Evolutionary conservation across 2,888 invertebrate species (phyloP).

Genomic region (Leptinotarsa rubiginosa): DNA sequence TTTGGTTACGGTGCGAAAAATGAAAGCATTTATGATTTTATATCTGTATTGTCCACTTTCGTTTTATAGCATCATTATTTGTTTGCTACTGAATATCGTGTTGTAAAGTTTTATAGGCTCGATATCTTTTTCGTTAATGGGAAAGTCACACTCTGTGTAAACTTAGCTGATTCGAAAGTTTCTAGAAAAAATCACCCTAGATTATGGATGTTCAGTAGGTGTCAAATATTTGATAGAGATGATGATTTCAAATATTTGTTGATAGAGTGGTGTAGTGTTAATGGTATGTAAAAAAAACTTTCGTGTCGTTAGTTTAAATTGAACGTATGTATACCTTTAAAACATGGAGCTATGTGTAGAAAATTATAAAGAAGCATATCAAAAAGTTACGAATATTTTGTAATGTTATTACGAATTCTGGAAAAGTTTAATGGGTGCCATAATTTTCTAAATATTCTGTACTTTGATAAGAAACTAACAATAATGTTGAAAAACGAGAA

Average conservation of each 20-base stretch:
- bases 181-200: slow-evolving; percentile 7
- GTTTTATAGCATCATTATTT: slow-evolving; percentile 59
- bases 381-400: too few species aligned
- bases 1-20: slow-evolving; percentile 19
- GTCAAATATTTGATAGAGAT: not conserved
- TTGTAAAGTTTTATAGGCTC: slow-evolving; percentile 47
- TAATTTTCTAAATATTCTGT: too few species aligned
- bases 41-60: slow-evolving; percentile 57
- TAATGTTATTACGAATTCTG: too few species aligned
- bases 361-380: too few species aligned
- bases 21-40: slow-evolving; percentile 54
- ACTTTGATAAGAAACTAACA: too few species aligned
- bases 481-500: too few species aligned
- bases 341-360: too few species aligned
- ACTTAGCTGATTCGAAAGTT: slow-evolving; percentile 1
- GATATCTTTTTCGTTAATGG: not conserved
- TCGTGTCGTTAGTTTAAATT: too few species aligned
- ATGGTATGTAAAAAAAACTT: too few species aligned
- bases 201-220: not conserved
- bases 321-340: too few species aligned
- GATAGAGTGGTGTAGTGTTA: too few species aligned
- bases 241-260: not conserved
- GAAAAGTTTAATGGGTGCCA: too few species aligned
- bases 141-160: not conserved
- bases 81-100: slow-evolving; percentile 55